A percentile compares a stretch with the other conserved stretches of the same genome.
Evolutionary conservation across 2,888 invertebrate genomes (phyloP).

Genomic region (Epinotia brunnichana): DNA sequence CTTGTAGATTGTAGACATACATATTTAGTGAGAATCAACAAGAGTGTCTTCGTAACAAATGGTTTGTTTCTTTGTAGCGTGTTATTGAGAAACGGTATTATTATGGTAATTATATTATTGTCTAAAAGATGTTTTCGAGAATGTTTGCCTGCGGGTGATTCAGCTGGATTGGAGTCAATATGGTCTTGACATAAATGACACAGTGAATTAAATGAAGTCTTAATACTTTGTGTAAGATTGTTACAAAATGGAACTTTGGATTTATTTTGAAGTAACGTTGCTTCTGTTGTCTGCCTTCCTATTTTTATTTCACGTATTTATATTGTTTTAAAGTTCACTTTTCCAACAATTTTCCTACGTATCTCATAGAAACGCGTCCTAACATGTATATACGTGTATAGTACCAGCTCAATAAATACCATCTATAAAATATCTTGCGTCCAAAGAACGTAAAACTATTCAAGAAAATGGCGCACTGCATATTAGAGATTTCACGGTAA

Average conservation of each 20-base stretch:
- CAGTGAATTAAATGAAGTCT: constrained; percentile 9
- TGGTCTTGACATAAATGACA: constrained; percentile 33
- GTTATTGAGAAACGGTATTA: constrained; percentile 39
- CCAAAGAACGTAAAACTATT: constrained; percentile 2
- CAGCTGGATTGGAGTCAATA: constrained; percentile 31
- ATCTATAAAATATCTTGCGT: constrained; percentile 4
- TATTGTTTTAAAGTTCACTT: too few relatives aligned
- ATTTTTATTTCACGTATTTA: background rate
- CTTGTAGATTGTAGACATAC: background rate
- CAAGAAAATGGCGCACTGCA: constrained; percentile 31
- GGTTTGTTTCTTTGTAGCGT: constrained; percentile 37
- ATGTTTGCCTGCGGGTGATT: constrained; percentile 23
- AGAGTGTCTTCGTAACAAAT: constrained; percentile 31
- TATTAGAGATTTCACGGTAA: constrained; percentile 49
- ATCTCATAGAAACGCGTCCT: too few relatives aligned
- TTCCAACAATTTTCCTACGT: background rate
- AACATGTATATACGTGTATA: background rate
- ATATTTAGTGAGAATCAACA: constrained; percentile 31
- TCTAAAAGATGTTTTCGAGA: constrained; percentile 28
- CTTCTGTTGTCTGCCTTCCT: background rate
- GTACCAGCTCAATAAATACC: background rate
- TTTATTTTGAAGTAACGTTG: background rate
- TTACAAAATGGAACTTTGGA: background rate
- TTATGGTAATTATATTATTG: constrained; percentile 42
- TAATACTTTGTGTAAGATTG: background rate